Evolutionary conservation across 1,140 invertebrate species (phyloP), one percentile per base, ranked within the genome.

Genomic region (Nephotettix cincticeps): DNA sequence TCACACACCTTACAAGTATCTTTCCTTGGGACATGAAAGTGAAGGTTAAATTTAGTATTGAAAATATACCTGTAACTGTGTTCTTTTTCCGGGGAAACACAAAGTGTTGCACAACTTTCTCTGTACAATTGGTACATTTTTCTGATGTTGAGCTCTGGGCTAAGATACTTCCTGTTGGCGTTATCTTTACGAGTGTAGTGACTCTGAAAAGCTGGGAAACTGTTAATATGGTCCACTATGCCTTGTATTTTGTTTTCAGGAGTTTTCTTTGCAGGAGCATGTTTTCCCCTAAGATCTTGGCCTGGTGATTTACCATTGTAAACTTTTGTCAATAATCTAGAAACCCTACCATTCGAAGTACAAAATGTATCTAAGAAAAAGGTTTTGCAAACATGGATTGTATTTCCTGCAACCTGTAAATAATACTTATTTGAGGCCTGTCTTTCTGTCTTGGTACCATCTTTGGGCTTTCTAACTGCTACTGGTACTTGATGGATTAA

Each of bases 161-260:
- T 23, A 30, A 71, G 51, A 43, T 61, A 71, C 56, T 71, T 68
- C 29, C 25, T 29, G 47, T 73, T 71, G 29, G 70, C 64, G 61
- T 73, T 73, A 58, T 71, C 58, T 29, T 68, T 43, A 45, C 72
- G 47, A 21, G 32, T 40, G 63, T 68, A 73, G 68, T 73, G 54
- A 63, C 70, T 73, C 27, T 64, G 45, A 47, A 43, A 73, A n/a
- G 65, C 47, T 2, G 65, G 72, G 47, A 71, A 73, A 36, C 25
- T 61, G 1, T 65, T 63, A 29, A 73, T 73, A 73, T 73, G 72
- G 21, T 73, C 58, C 23, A 43, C 43, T 29, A 73, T 45, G 23
- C 51, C 19, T 19, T 73, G 25, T 23, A 67, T 67, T 27, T 32
- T 66, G 21, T 66, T 28, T n/a, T 65, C 69, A 66, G 63, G 23